These are phyloP conservation scores for Drosophila bocki DNA, from an alignment of 1,140 invertebrate genomes.

Conservation along the genomic window DNA sequence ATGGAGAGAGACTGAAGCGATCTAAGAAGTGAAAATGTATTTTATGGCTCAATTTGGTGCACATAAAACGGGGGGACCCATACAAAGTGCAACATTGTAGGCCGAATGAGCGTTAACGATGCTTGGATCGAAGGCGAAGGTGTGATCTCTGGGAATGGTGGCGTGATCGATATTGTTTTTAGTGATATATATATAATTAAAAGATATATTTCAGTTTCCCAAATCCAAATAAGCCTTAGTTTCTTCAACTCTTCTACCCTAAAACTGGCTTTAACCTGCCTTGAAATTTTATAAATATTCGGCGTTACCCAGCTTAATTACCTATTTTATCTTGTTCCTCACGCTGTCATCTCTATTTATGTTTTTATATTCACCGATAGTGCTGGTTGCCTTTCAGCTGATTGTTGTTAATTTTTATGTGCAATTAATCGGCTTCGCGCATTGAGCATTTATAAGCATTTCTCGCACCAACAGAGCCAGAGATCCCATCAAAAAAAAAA, in stretches of 20 bases:
- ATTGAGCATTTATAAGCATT: constrained; percentile 83
- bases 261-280: neutral
- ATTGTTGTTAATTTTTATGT: constrained; percentile 83
- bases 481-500: no score
- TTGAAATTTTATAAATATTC: neutral
- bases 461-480: constrained; percentile 45
- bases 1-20: constrained; percentile 4
- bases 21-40: constrained; percentile 69
- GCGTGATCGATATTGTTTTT: constrained; percentile 17
- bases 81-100: constrained; percentile 78
- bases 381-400: constrained; percentile 32
- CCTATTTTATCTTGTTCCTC: neutral
- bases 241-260: neutral
- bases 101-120: constrained; percentile 25
- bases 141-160: constrained; percentile 51
- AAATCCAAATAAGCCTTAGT: neutral
- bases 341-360: constrained; percentile 23
- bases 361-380: constrained; percentile 18
- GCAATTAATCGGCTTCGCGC: constrained; percentile 81
- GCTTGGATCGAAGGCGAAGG: constrained; percentile 32
- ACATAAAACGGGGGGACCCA: constrained; percentile 64
- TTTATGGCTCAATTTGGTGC: constrained; percentile 82
- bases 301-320: neutral
- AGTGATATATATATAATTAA: no score
- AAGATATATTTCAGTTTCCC: neutral